phyloP scores from a whole-genome alignment of 1,140 invertebrate species.

The Limonius californicus region DNA sequence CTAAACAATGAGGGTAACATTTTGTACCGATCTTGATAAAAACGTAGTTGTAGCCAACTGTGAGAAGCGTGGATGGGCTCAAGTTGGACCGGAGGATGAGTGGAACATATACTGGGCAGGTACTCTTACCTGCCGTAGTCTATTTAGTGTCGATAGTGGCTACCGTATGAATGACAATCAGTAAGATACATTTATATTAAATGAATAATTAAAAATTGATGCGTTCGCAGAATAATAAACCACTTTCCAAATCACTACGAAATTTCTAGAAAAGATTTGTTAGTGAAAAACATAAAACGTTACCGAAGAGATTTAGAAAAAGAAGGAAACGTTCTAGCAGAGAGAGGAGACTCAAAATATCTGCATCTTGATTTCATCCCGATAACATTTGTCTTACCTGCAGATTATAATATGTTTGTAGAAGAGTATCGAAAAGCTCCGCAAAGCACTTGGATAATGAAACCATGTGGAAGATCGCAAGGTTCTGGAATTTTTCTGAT shows the following conservation, averaged over 20 bases:
- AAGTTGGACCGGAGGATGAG: conserved; percentile 88
- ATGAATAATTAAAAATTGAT: background rate
- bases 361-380: conserved; percentile 87
- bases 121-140: conserved; percentile 81
- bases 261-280: conserved; percentile 86
- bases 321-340: conserved; percentile 82
- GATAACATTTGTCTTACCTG: conserved; percentile 87
- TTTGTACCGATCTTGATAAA: conserved; percentile 91
- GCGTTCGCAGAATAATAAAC: conserved; percentile 67
- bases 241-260: conserved; percentile 95
- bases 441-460: conserved; percentile 96
- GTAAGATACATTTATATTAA: conserved; percentile 50
- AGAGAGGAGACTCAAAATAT: conserved; percentile 70
- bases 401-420: conserved; percentile 94
- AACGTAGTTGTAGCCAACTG: conserved; percentile 93
- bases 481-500: conserved; percentile 85
- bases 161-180: conserved; percentile 91
- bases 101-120: conserved; percentile 98
- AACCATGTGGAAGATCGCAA: conserved; percentile 90
- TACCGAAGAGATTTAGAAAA: conserved; percentile 89
- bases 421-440: conserved; percentile 91
- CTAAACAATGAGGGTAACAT: conserved; percentile 61
- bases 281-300: conserved; percentile 94
- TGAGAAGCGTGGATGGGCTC: conserved; percentile 87
- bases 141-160: conserved; percentile 90